Conservation (phyloP, 1,140 invertebrate species). For the Brachionus asplanchnoidis region DNA sequence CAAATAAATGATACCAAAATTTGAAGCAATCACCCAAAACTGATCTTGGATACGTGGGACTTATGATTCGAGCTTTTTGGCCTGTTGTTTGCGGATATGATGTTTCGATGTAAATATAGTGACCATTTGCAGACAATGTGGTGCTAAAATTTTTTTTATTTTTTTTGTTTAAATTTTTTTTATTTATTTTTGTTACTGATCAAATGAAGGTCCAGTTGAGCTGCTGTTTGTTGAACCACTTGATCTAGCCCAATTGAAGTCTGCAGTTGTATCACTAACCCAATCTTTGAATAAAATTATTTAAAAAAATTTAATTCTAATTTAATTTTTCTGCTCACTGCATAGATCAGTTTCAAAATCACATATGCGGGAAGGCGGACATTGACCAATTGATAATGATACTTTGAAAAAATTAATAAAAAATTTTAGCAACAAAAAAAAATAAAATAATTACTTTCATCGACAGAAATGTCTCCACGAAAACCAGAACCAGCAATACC, state of each 20-base stretch:
- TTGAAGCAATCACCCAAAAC: neutral
- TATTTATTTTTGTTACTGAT: slow-evolving; percentile 44
- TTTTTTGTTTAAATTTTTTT: neutral
- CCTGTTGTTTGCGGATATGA: slow-evolving; percentile 47
- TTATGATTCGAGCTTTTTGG: slow-evolving; percentile 49
- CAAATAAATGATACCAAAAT: slow-evolving; percentile 43
- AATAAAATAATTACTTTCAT: neutral
- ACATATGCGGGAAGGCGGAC: slow-evolving; percentile 43
- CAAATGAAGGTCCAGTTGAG: slow-evolving; percentile 49
- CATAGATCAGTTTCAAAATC: slow-evolving; percentile 50
- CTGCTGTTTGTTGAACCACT: slow-evolving; percentile 44
- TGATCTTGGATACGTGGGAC: slow-evolving; percentile 41
- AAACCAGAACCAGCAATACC: slow-evolving; percentile 8
- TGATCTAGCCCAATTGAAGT: slow-evolving; percentile 26
- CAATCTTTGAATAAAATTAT: slow-evolving; percentile 44
- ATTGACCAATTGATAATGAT: neutral
- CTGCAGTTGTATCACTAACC: slow-evolving; percentile 43
- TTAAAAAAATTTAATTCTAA: neutral
- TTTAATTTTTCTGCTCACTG: slow-evolving; percentile 41
- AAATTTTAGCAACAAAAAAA: neutral
- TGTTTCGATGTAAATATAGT: slow-evolving; percentile 38
- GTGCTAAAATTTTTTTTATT: neutral
- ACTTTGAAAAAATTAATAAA: neutral
- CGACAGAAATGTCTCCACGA: neutral
- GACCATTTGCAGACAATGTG: neutral